Conservation (phyloP, 2,113 vertebrate genomes). For the Triplophysa rosa region DNA sequence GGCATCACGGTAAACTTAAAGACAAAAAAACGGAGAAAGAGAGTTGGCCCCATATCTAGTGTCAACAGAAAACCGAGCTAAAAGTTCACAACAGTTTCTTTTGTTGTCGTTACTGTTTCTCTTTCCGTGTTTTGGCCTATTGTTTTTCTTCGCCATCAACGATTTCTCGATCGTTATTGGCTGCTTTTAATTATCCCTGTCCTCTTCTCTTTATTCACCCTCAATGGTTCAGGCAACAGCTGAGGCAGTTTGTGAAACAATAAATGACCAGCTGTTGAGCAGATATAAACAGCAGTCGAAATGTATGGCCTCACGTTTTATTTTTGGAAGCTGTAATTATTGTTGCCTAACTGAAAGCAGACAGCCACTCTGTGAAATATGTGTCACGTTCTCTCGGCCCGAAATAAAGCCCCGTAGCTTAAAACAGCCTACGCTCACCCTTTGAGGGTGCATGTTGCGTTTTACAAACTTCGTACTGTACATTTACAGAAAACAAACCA, state of each 20-base stretch:
- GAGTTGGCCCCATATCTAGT: neutral
- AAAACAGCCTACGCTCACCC: neutral
- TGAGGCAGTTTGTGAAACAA: slow-evolving; percentile 40
- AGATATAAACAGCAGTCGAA: slow-evolving; percentile 27
- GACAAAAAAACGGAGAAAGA: neutral
- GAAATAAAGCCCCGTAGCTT: slow-evolving; percentile 22
- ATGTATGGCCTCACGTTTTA: slow-evolving; percentile 36
- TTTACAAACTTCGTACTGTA: neutral
- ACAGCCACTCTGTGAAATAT: slow-evolving; percentile 22
- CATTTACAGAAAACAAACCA: neutral
- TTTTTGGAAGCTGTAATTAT: slow-evolving; percentile 44
- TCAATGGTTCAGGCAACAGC: slow-evolving; percentile 26
- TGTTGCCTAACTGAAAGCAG: slow-evolving; percentile 30
- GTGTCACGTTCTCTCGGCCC: slow-evolving; percentile 27
- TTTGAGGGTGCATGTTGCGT: neutral
- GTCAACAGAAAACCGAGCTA: too few species aligned
- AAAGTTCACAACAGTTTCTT: too few species aligned
- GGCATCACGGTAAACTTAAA: slow-evolving; percentile 30
- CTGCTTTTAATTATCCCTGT: neutral
- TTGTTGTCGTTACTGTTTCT: too few species aligned
- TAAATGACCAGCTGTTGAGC: slow-evolving; percentile 47
- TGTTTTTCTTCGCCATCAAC: neutral
- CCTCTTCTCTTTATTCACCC: neutral
- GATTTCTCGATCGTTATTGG: neutral
- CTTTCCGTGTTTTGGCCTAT: neutral